Base-by-base conservation (phyloP, 2,888 invertebrate species). In the Oscheius onirici region DNA sequence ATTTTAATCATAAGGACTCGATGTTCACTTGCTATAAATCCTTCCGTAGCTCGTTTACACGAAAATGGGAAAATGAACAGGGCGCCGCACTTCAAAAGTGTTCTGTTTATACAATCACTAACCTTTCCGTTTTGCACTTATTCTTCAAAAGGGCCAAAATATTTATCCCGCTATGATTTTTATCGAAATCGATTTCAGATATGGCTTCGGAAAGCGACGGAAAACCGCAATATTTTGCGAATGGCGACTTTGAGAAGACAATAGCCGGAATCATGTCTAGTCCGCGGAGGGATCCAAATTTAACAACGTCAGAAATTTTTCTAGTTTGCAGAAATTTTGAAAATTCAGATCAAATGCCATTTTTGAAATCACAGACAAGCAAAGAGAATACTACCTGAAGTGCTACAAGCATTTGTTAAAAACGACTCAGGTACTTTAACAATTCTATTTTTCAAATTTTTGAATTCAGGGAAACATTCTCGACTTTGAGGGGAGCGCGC, bases 341-440 rank as follows among this genome's bases (percentile, higher is more conserved):
- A 20, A 44, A 46, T 73, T 61, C 63, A 61, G 69, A n/a, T n/a
- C 69, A 17, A 74, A 76, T 58, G 70, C 70, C 41, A 72, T 84
- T 10, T 86, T 83, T 71, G 78, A 79, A 63, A 83, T 86, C 65
- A 82, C 81, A 2, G 74, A 76, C 1, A 85, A 85, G 54, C 87
- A 87, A 71, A 72, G 79, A n/a, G 81, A 81, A 52, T 87, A 87
- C 72, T 87, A 87, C 74, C 77, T 75, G 10, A 82, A 83, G 60
- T 84, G 84, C 71, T 87, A 87, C 74, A 69, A 78, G 34, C 81
- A 83, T 49, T 71, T 87, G 20, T 76, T 83, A 40, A 79, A 81
- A 68, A 71, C 73, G 8, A 80, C 80, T 1, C 79, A 80, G 72
- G 78, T 76, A 28, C 22, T 28, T 15, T 17, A 24, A 28, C 60